Conservation (phyloP, 2,797 vertebrate species). For the Myotis planiceps region DNA sequence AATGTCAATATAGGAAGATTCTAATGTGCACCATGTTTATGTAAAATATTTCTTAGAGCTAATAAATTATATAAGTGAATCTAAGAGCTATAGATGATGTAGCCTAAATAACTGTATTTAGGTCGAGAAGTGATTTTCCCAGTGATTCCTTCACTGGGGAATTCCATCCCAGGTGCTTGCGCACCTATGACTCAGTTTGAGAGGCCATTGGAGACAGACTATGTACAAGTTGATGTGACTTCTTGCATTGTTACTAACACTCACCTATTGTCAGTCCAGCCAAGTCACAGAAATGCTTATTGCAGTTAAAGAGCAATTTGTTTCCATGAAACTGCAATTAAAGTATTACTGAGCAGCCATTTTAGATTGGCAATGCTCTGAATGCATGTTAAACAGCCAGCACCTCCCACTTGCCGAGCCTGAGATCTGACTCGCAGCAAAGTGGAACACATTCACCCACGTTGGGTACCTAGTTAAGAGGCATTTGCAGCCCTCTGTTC, state of each 20-base stretch:
- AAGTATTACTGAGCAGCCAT: conserved; percentile 90
- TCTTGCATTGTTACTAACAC: conserved; percentile 73
- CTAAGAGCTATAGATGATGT: neutral
- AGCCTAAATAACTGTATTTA: conserved; percentile 61
- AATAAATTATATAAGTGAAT: conserved; percentile 37
- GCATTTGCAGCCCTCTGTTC: conserved; percentile 73
- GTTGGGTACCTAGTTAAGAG: conserved; percentile 73
- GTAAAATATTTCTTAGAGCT: conserved; percentile 66
- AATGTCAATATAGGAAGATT: conserved; percentile 28
- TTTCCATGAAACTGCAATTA: conserved; percentile 92
- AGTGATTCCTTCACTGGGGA: conserved; percentile 11
- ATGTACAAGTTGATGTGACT: conserved; percentile 57
- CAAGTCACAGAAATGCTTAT: conserved; percentile 88
- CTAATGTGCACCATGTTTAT: conserved; percentile 58
- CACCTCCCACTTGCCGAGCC: conserved; percentile 61
- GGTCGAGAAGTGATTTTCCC: conserved; percentile 1
- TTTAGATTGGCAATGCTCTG: conserved; percentile 86
- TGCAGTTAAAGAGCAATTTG: conserved; percentile 91
- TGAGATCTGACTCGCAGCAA: conserved; percentile 52
- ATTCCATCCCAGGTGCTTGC: neutral
- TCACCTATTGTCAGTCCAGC: conserved; percentile 85
- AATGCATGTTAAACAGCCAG: conserved; percentile 84
- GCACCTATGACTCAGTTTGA: neutral
- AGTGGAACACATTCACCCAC: conserved; percentile 61
- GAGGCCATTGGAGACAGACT: neutral